Conservation (phyloP, 2,888 invertebrate genomes). For the Ormyrus thymus region DNA sequence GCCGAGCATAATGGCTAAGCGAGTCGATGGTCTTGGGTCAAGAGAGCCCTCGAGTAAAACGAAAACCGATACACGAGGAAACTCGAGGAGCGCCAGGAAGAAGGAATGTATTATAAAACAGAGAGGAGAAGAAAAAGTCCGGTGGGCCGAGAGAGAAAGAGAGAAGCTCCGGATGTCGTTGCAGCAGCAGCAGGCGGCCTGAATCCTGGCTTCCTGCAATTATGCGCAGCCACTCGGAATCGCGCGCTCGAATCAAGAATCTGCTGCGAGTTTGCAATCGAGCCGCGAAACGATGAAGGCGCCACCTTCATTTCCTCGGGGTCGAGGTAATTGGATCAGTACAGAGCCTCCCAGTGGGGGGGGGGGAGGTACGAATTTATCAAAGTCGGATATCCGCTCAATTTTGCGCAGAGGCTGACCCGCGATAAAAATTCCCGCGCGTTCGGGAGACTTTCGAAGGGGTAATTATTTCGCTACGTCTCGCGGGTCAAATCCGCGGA, state of each 20-base stretch:
- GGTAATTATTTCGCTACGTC: too few species aligned
- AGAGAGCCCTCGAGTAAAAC: constrained; percentile 15
- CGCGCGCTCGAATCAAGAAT: background rate
- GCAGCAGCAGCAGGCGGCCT: constrained; percentile 40
- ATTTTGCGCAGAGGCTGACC: background rate
- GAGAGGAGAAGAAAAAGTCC: background rate
- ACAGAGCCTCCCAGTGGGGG: too few species aligned
- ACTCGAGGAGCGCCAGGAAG: background rate
- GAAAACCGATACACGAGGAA: constrained; percentile 34
- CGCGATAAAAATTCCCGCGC: background rate
- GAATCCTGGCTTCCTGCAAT: constrained; percentile 59
- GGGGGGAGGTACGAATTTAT: constrained; percentile 6
- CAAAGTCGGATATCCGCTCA: constrained; percentile 38
- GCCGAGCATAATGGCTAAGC: too few species aligned
- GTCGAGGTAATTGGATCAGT: constrained; percentile 29
- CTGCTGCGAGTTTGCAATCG: background rate
- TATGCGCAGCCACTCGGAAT: constrained; percentile 41
- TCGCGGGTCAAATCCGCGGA: too few species aligned
- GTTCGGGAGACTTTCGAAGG: background rate
- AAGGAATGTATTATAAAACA: too few species aligned
- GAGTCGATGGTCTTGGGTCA: background rate
- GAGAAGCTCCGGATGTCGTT: constrained; percentile 36
- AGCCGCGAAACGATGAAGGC: background rate
- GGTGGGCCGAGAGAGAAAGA: background rate
- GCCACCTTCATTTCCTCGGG: constrained; percentile 23